Conservation (phyloP, 2,797 vertebrate species). For the Vespertilio murinus region DNA sequence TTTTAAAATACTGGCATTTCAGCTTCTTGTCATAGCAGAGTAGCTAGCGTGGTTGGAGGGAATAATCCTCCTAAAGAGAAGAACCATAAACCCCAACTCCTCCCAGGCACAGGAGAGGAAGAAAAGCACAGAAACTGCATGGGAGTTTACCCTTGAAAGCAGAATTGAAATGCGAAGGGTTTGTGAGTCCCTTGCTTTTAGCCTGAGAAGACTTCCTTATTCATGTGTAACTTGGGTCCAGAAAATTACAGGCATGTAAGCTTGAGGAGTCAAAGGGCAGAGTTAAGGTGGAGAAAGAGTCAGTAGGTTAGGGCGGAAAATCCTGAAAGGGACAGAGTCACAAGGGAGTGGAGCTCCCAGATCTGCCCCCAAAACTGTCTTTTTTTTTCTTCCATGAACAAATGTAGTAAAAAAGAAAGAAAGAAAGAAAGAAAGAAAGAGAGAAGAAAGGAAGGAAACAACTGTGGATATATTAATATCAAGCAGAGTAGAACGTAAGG, state of each 20-base stretch:
- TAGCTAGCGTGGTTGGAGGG: neutral
- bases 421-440: neutral
- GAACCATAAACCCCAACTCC: neutral
- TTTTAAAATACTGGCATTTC: slow-evolving; percentile 15
- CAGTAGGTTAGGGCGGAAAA: neutral
- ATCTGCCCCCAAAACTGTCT: neutral
- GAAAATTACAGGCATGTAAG: neutral
- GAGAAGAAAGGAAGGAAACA: neutral
- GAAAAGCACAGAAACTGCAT: neutral
- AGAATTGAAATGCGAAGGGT: neutral
- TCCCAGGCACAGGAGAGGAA: neutral
- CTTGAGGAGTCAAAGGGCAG: neutral
- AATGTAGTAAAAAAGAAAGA: neutral
- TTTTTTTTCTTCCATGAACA: neutral
- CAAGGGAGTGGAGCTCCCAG: neutral
- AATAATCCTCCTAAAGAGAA: neutral
- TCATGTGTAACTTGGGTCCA: neutral
- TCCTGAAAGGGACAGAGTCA: neutral
- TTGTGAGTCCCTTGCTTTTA: neutral
- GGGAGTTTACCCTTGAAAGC: neutral
- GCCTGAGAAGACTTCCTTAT: neutral
- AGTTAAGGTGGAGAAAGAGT: neutral
- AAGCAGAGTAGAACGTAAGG: neutral
- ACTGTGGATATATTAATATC: neutral
- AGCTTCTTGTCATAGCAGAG: neutral